Conservation (phyloP, 2,888 invertebrate genomes). For the Chymomyza caudatula region DNA sequence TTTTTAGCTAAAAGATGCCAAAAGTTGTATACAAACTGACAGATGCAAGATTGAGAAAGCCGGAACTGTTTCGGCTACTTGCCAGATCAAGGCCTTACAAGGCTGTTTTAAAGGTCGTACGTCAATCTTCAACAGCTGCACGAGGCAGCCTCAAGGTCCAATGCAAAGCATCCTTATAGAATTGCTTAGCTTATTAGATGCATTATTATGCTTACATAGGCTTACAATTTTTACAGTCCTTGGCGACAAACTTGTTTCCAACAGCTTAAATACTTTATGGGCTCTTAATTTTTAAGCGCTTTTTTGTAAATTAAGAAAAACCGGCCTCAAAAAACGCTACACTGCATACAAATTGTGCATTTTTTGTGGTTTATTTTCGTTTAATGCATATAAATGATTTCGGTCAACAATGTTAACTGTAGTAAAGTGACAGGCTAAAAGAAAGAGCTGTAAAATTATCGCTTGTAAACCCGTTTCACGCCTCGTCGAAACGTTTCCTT, state of each 20-base stretch:
- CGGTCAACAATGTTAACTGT: not conserved
- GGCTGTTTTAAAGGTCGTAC: not conserved
- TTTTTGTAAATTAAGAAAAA: not conserved
- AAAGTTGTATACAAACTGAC: not conserved
- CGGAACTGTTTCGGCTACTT: not conserved
- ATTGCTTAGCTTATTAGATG: not conserved
- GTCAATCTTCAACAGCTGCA: not conserved
- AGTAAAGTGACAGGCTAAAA: not conserved
- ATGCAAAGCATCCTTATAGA: not conserved
- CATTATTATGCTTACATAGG: not conserved
- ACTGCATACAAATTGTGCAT: constrained; percentile 18
- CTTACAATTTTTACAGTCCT: not conserved
- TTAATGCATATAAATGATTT: constrained; percentile 40
- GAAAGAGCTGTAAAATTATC: constrained; percentile 11
- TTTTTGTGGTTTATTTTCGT: constrained; percentile 6
- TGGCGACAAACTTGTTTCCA: not conserved
- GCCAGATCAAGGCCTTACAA: not conserved
- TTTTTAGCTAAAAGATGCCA: not conserved
- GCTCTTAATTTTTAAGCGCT: not conserved
- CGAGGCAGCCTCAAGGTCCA: too few species aligned
- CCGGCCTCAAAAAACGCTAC: not conserved
- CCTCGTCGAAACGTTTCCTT: not conserved
- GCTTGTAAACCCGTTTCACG: constrained; percentile 24
- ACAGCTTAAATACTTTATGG: not conserved
- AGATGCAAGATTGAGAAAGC: not conserved